Conservation (phyloP, 2,113 vertebrate genomes). For the Pachyramphus minor region DNA sequence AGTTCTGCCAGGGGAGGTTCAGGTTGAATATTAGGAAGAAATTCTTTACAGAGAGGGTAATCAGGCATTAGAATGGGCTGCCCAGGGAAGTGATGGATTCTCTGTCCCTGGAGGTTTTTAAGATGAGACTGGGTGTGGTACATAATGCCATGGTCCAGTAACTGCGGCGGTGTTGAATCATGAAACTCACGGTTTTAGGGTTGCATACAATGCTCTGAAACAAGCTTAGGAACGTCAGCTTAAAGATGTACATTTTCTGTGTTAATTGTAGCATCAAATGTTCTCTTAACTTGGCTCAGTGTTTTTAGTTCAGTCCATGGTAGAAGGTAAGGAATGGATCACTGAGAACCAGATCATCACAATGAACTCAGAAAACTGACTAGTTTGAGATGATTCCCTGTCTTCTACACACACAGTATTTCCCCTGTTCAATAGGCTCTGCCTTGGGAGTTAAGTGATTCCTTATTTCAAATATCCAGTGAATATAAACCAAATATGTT, state of each 20-base stretch:
- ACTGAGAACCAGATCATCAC: rapidly evolving
- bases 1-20: too few relatives aligned
- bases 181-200: neutral
- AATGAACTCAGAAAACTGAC: neutral
- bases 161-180: too few relatives aligned
- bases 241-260: neutral
- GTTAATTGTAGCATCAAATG: neutral
- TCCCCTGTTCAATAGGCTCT: neutral
- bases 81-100: too few relatives aligned
- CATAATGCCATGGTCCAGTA: too few relatives aligned
- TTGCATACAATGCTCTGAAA: neutral
- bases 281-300: neutral
- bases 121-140: too few relatives aligned
- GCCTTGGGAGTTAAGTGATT: neutral
- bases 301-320: neutral
- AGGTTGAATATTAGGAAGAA: too few relatives aligned
- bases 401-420: neutral
- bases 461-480: neutral
- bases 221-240: neutral
- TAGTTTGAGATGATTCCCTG: neutral
- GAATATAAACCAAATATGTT: neutral
- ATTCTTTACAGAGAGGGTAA: too few relatives aligned
- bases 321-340: neutral
- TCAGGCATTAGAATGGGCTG: too few relatives aligned
- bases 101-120: too few relatives aligned